phyloP scores from a whole-genome alignment of 2,113 vertebrate genomes.

The Pseudopipra pipra region DNA sequence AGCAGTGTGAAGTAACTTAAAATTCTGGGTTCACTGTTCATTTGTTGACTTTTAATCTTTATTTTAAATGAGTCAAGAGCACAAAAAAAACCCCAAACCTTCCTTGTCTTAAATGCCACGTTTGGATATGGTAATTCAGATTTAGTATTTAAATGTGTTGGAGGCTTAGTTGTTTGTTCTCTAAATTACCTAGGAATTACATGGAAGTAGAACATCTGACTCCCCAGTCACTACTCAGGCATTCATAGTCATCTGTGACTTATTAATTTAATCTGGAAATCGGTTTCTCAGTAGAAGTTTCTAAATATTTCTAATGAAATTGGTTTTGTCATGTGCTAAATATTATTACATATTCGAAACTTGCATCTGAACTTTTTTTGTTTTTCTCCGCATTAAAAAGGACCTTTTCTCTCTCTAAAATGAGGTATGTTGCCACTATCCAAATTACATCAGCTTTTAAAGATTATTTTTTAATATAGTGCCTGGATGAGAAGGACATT shows the following conservation, averaged over 20 bases:
- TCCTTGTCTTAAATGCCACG: background rate
- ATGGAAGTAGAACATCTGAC: background rate
- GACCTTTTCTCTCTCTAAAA: background rate
- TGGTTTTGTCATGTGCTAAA: background rate
- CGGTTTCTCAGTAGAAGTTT: background rate
- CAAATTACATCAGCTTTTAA: background rate
- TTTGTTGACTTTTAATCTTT: background rate
- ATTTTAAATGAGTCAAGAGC: background rate
- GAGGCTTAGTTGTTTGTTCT: background rate
- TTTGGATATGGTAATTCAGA: background rate
- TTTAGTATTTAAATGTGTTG: background rate
- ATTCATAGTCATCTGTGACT: background rate
- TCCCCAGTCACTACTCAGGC: background rate
- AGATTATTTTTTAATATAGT: background rate
- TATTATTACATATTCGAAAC: background rate
- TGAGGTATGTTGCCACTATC: background rate
- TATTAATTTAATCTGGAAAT: background rate
- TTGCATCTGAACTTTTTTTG: background rate
- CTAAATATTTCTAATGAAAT: background rate
- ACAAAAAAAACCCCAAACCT: background rate
- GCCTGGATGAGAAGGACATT: background rate
- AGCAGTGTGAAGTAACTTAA: background rate
- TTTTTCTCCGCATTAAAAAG: background rate
- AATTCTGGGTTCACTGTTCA: background rate
- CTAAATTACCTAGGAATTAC: background rate